These are phyloP conservation scores for Anguilla marmorata DNA, from an alignment of 2,797 vertebrate species.

Conservation along the genomic window DNA sequence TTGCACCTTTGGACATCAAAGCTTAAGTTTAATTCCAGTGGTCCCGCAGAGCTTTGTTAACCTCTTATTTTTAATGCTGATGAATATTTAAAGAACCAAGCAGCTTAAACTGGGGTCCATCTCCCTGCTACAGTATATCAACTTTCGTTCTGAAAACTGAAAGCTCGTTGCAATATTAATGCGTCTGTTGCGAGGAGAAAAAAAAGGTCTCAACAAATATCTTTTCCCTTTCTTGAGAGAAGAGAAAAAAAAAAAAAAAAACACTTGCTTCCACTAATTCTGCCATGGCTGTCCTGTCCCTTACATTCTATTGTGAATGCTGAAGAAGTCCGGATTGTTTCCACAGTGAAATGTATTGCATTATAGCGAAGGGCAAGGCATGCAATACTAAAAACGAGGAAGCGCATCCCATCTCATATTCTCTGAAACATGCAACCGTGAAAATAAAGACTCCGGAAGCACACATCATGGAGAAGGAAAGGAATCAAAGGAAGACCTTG, in stretches of 20 bases:
- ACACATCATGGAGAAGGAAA: not conserved
- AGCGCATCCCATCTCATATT: not conserved
- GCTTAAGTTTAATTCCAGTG: not conserved
- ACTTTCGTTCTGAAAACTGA: conserved; percentile 34
- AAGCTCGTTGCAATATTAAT: conserved; percentile 66
- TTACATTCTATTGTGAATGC: conserved; percentile 11
- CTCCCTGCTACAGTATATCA: conserved; percentile 13
- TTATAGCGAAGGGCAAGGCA: not conserved
- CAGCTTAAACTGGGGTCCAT: not conserved
- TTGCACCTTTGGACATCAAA: not conserved
- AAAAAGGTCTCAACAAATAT: conserved; percentile 39
- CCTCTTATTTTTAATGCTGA: not conserved
- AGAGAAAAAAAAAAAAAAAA: not conserved
- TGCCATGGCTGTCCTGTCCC: not conserved
- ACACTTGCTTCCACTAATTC: not conserved
- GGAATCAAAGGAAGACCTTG: conserved; percentile 1
- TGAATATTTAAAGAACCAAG: conserved; percentile 21
- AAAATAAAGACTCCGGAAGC: not conserved
- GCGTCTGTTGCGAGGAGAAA: conserved; percentile 44
- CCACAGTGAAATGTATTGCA: not conserved
- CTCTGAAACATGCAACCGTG: not conserved
- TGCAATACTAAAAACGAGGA: not conserved
- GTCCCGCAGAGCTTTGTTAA: not conserved
- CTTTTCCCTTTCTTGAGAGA: conserved; percentile 33
- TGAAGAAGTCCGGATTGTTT: not conserved